Evolutionary conservation across 1,140 invertebrate genomes (phyloP).

Genomic region (Wiebesia pumilae): DNA sequence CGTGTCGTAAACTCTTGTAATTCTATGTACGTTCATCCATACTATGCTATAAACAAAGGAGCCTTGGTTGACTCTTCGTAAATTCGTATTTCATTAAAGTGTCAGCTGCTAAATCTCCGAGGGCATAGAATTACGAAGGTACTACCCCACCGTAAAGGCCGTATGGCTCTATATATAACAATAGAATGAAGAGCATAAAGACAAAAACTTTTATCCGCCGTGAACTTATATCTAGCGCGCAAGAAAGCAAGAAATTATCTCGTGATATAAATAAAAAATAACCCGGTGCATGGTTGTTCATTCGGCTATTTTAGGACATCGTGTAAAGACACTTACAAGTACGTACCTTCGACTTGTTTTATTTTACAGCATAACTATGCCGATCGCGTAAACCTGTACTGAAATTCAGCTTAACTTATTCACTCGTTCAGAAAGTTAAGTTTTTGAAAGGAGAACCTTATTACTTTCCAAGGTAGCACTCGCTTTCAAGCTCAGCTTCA

Average conservation of each 20-base stretch:
- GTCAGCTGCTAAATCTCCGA: background rate
- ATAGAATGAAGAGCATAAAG: background rate
- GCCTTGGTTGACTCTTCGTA: background rate
- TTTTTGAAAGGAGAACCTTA: background rate
- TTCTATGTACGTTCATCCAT: slow-evolving; percentile 3
- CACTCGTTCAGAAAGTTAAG: no score
- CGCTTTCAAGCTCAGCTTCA: background rate
- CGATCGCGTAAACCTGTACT: no score
- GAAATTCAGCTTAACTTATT: no score
- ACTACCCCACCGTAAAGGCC: background rate
- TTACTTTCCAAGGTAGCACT: background rate
- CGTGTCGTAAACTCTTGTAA: background rate
- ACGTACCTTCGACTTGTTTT: no score
- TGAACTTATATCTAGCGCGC: background rate
- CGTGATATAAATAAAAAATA: no score
- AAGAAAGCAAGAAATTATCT: no score
- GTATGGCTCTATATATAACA: background rate
- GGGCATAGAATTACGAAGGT: slow-evolving; percentile 3
- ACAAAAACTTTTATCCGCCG: background rate
- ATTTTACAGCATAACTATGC: no score
- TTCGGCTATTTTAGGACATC: no score
- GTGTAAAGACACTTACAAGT: no score
- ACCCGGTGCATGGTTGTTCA: no score
- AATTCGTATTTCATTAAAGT: slow-evolving; percentile 20
- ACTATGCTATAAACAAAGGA: background rate